Conservation (phyloP, 2,797 vertebrate genomes). For the Stomatorhinus walkeri region DNA sequence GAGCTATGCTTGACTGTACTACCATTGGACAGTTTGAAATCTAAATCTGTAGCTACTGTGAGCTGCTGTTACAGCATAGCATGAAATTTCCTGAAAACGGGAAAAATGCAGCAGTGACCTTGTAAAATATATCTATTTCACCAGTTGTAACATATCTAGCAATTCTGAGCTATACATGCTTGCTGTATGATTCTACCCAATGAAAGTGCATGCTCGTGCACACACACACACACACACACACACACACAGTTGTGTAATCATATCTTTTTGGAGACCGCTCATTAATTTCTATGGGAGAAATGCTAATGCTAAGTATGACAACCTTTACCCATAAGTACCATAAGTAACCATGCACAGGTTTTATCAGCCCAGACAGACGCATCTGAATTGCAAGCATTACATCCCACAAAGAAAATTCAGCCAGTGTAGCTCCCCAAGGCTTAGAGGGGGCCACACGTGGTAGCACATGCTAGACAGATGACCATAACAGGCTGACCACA, state of each 20-base stretch:
- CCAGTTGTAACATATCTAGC: background rate
- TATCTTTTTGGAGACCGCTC: background rate
- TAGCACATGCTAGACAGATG: background rate
- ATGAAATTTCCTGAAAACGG: background rate
- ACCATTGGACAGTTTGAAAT: background rate
- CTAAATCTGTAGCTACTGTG: background rate
- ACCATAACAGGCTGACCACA: background rate
- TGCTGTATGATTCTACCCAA: background rate
- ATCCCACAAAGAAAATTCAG: background rate
- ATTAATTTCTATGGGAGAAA: background rate
- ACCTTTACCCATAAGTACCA: background rate
- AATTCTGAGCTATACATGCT: background rate
- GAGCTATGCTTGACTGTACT: background rate
- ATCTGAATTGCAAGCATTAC: background rate
- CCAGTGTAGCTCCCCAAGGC: background rate
- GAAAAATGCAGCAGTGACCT: background rate
- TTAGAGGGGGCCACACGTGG: background rate
- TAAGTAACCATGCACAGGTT: background rate
- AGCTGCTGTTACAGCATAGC: background rate
- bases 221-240: background rate
- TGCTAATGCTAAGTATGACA: background rate
- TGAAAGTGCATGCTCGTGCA: background rate
- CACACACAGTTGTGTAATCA: background rate
- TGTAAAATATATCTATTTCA: background rate
- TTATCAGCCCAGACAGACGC: background rate